Evolutionary conservation across 2,888 invertebrate genomes (phyloP), one percentile per base, ranked within the genome.

Genomic region (Raillietiella orientalis): DNA sequence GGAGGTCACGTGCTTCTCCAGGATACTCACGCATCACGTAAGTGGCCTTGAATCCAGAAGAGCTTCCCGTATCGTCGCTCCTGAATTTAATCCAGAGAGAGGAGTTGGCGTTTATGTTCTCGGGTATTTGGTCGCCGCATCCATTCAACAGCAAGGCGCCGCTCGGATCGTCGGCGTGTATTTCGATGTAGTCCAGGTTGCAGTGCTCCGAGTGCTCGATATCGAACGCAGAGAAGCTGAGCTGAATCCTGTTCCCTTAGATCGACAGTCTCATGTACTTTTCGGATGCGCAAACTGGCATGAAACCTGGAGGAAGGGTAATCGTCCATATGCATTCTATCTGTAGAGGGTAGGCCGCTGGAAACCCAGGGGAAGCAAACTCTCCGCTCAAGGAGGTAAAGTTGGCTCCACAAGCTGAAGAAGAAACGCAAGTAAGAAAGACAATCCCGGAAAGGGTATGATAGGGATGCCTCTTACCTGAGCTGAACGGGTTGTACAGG

Each of bases 151-250:
- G n/a, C n/a, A n/a, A n/a, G n/a, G n/a, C n/a, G n/a, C n/a, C n/a
- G n/a, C n/a, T n/a, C n/a, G n/a, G n/a, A 35, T 54, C 44, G 1
- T 49, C 42, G 48, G 69, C 62, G 16, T 77, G 59, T 28, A 87
- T 53, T 54, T 82, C 82, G 16, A 87, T 45, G 43, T 69, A 84
- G 44, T 87, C 82, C 21, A 58, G 56, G 37, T 67, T 64, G 41
- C 87, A 90, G 34, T 58, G 54, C 4, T 63, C 62, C 3, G 66
- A 66, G 5, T 50, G 42, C 34, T 65, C 61, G 31, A 84, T 37
- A 30, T 65, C 57, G 37, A 87, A 61, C 4, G 50, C 45, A 34
- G 57, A 53, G 39, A 82, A 65, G 9, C 51, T 50, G 1, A 82
- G 38, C 16, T 51, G 51, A 8, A 70, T 49, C 33, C 49, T 52